Conservation (phyloP, 2,113 vertebrate species). For the Hemichromis elongatus region DNA sequence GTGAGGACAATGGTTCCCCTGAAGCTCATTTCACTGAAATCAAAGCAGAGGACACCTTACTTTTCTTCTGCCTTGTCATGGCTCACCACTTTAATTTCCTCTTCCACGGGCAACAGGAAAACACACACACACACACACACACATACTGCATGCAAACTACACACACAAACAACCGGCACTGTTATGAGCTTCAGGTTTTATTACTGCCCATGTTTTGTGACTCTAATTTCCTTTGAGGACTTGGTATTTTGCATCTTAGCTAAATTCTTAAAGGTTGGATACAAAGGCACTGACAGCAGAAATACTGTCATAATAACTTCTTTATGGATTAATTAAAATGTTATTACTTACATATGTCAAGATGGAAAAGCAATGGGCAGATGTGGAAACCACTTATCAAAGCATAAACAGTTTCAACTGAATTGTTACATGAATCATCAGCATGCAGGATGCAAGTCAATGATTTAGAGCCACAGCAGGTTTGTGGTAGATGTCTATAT, state of each 20-base stretch:
- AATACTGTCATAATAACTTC: neutral
- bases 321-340: neutral
- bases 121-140: neutral
- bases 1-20: neutral
- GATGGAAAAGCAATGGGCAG: neutral
- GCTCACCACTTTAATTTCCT: neutral
- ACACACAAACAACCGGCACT: neutral
- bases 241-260: neutral
- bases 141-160: neutral
- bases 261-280: neutral
- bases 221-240: neutral
- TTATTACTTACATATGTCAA: neutral
- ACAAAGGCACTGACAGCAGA: neutral
- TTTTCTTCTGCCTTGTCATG: neutral
- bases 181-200: neutral
- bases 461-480: neutral
- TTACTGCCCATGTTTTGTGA: neutral
- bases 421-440: neutral
- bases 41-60: neutral
- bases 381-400: neutral
- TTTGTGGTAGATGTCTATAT: neutral
- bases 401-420: neutral
- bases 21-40: neutral
- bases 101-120: neutral
- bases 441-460: neutral